Evolutionary conservation across 2,888 invertebrate genomes (phyloP), one percentile per base, ranked within the genome.

Genomic region (Scrobipalpa atriplicella): DNA sequence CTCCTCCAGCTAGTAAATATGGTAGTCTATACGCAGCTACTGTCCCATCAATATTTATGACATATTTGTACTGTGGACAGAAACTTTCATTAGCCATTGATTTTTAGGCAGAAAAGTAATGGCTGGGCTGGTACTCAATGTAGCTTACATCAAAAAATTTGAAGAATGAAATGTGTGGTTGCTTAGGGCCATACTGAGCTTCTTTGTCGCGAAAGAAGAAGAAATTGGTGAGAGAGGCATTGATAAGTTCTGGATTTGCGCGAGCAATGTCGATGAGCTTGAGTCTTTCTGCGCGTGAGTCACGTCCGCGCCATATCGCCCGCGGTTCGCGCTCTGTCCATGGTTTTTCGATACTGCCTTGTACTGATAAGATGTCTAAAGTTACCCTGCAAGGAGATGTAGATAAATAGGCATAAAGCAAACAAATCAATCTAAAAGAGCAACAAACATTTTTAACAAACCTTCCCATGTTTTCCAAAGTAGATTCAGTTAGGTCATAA

Each of bases 11-110:
- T 70, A 99, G 87, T 19, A 99, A 93, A 84, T 98, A 99, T 0
- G 99, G 99, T 72, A 98, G 94, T 70, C 99, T 94, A 86, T 99
- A 99, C 0, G 99, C 98, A 19, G 99, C 99, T 16, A 99, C 99
- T 51, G 99, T 98, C 16, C 99, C 99, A 92, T 99, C 99, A 66
- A 99, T 94, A 79, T 96, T 98, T 39, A 99, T 86, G 90, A 98
- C 98, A 86, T 98, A 99, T 92, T 99, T 99, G 84, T 97, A 98
- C 98, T 99, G 91, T 60, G 83, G 94, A 86, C 72, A 69, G 77
- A 73, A 29, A n/a, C 2, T n/a, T 19, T 19, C 5, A n/a, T 56
- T n/a, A 56, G 3, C 2, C n/a, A 7, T 56, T 36, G 5, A 29
- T 29, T 29, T 13, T 9, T 5, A 9, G 5, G 2, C 21, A 56